Base-by-base conservation (phyloP, 2,797 vertebrate species). In the Ambastaia sidthimunki region DNA sequence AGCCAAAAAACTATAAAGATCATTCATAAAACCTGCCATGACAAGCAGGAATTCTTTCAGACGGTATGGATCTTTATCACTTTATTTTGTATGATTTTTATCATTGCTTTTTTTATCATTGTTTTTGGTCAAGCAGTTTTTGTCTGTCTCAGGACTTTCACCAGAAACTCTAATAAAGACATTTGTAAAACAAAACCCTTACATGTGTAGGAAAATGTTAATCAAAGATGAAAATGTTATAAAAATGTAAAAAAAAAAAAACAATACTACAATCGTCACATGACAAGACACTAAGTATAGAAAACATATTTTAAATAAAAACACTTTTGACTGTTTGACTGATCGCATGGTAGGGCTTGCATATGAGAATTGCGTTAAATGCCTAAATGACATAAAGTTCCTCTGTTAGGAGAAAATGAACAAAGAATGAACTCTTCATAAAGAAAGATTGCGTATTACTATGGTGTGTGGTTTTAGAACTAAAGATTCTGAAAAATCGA, bases 1-100 rank as follows among this genome's bases (percentile, higher is more conserved):
- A 4, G 71, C 65, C 66, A 25, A 28, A 74, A 28, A 83, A 80
- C 79, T 50, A 23, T 71, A n/a, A 10, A 44, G 52, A 70, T 74
- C 66, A 68, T 75, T 63, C 21, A 76, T 60, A 44, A 18, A 59
- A 69, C 70, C 62, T 68, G 74, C 78, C 73, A 81, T 81, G 71
- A 79, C 78, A 72, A 84, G 70, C 70, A 79, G 41, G 73, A 73
- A 82, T 81, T 73, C 66, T 21, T 55, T 85, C 80, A 44, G 76
- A 77, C 25, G 52, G 50, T 78, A 84, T 83, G 73, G 66, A 71
- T 74, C 70, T 28, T 28, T 63, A 54, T 68, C 9, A 10, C 41
- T 44, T 44, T 44, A 44, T 44, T 44, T 44, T 44, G 41, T 44
- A 11, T 12, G 28, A 63, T 77, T 71, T 54, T 44, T 59, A 28